Conservation (phyloP, 2,113 vertebrate genomes). For the Microcebus murinus region DNA sequence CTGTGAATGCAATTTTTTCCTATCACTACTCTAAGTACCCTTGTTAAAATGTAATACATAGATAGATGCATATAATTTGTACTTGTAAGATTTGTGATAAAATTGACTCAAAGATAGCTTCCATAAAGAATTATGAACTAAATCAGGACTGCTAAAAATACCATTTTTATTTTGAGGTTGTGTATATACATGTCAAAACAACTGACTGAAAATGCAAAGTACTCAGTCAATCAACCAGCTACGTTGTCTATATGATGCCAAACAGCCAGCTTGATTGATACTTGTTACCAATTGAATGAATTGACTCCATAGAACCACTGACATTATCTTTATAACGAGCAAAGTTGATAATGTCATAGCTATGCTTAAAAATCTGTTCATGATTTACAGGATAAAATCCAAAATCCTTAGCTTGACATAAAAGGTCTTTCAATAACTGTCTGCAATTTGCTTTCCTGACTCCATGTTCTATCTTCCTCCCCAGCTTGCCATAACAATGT, state of each 20-base stretch:
- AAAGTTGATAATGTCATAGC: neutral
- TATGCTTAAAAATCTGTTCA: neutral
- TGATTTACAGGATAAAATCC: neutral
- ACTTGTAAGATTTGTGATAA: neutral
- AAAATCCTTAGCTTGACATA: neutral
- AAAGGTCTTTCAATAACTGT: neutral
- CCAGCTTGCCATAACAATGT: neutral
- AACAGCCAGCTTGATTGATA: slow-evolving; percentile 46
- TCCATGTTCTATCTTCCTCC: neutral
- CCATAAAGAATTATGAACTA: slow-evolving; percentile 44
- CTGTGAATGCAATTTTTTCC: neutral
- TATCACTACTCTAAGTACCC: neutral
- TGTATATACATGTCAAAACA: slow-evolving; percentile 58
- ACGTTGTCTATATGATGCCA: slow-evolving; percentile 6
- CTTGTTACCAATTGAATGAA: neutral
- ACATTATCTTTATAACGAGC: neutral
- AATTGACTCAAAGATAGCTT: slow-evolving; percentile 5
- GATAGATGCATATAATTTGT: neutral
- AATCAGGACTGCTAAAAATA: slow-evolving; percentile 59
- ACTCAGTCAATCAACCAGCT: slow-evolving; percentile 46
- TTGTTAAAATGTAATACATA: neutral
- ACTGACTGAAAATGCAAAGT: slow-evolving; percentile 1
- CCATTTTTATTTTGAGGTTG: slow-evolving; percentile 44
- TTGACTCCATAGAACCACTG: neutral
- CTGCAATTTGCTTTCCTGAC: neutral